Evolutionary conservation across 1,140 invertebrate species (phyloP).

Genomic region (Bursaphelenchus mucronatus): DNA sequence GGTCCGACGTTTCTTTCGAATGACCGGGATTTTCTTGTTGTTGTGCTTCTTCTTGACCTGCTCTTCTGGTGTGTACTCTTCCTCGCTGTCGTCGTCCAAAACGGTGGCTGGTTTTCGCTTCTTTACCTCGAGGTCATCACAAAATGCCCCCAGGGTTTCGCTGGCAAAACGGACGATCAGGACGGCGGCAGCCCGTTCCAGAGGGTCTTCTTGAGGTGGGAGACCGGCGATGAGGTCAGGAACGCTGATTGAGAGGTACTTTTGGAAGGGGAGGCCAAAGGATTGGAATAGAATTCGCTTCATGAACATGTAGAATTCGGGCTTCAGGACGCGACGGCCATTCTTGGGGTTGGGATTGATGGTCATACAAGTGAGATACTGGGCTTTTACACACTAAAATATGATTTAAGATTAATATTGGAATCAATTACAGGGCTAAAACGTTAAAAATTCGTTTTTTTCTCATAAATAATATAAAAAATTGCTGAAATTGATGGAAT

Average conservation of each 20-base stretch:
- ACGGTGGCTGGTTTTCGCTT: too few species aligned
- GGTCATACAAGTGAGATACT: background rate
- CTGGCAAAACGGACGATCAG: background rate
- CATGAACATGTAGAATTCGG: background rate
- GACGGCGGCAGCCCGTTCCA: background rate
- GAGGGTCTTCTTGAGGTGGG: background rate
- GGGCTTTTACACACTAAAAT: background rate
- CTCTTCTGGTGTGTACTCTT: too few species aligned
- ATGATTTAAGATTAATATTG: background rate
- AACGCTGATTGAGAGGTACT: background rate
- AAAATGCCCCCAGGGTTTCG: slow-evolving; percentile 1
- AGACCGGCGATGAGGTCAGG: background rate
- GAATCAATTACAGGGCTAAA: background rate
- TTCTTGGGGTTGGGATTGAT: background rate
- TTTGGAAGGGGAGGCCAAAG: background rate
- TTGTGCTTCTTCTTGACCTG: too few species aligned
- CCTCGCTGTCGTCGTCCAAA: too few species aligned
- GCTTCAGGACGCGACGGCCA: background rate
- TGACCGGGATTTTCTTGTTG: too few species aligned
- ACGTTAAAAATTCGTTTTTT: too few species aligned
- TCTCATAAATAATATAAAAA: background rate
- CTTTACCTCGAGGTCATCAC: background rate
- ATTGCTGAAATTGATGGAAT: background rate
- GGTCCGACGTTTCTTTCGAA: too few species aligned
- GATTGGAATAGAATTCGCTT: background rate